These are phyloP conservation scores for Nibea albiflora DNA, from an alignment of 2,113 vertebrate species.

Conservation along the genomic window DNA sequence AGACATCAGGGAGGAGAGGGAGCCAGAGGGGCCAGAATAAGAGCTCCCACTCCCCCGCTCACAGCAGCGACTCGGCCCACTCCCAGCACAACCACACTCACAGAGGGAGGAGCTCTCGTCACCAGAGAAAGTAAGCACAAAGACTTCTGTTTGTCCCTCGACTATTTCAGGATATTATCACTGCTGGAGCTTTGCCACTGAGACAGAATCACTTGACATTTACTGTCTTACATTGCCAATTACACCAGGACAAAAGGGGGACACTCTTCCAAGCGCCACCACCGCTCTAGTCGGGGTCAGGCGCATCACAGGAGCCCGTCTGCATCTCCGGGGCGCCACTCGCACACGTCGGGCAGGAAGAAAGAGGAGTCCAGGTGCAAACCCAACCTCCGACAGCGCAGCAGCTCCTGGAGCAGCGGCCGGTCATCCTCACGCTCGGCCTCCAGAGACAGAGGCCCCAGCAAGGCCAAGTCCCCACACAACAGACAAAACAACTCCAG, in stretches of 20 bases:
- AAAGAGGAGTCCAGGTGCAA: conserved; percentile 86
- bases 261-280: conserved; percentile 85
- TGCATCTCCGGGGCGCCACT: conserved; percentile 82
- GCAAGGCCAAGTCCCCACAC: conserved; percentile 84
- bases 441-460: conserved; percentile 86
- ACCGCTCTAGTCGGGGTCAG: conserved; percentile 79
- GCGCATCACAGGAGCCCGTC: conserved; percentile 87
- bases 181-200: background rate
- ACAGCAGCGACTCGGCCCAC: conserved; percentile 91
- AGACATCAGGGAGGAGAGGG: conserved; percentile 82
- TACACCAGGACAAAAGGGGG: conserved; percentile 75
- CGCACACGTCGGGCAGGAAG: conserved; percentile 86
- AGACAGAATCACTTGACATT: background rate
- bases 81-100: conserved; percentile 82
- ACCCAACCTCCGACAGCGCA: conserved; percentile 84
- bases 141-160: background rate
- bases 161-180: background rate
- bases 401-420: conserved; percentile 93
- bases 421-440: conserved; percentile 89
- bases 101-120: conserved; percentile 85
- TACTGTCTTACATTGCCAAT: background rate
- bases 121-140: conserved; percentile 88
- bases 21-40: conserved; percentile 83
- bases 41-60: conserved; percentile 85
- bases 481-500: conserved; percentile 77